These are phyloP conservation scores for Ectemnius cavifrons DNA, from an alignment of 2,888 invertebrate genomes.

Conservation along the genomic window DNA sequence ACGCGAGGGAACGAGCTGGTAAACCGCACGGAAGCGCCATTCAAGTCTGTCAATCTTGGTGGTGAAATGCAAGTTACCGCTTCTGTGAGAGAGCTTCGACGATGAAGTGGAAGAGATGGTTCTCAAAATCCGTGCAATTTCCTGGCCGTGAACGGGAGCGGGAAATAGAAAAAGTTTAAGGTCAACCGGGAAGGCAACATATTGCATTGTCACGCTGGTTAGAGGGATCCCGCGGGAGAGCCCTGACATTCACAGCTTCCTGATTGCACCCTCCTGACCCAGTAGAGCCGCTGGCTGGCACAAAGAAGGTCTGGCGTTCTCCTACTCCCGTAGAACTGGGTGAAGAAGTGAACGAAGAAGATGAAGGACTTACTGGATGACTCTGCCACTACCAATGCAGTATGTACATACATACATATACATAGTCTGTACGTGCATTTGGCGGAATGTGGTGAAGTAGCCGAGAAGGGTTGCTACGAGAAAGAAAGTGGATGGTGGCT, in stretches of 20 bases:
- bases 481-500: constrained; percentile 42
- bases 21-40: too few relatives aligned
- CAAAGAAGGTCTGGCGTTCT: background rate
- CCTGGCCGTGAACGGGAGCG: background rate
- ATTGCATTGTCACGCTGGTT: background rate
- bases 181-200: background rate
- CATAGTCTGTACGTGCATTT: too few relatives aligned
- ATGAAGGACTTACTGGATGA: constrained; percentile 11
- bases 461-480: constrained; percentile 26
- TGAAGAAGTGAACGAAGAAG: constrained; percentile 34
- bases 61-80: too few relatives aligned
- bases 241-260: background rate
- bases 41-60: too few relatives aligned
- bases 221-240: background rate
- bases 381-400: too few relatives aligned
- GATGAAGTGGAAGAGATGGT: background rate
- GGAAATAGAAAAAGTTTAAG: constrained; percentile 9
- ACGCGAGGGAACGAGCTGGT: too few relatives aligned
- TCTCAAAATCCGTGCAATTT: background rate
- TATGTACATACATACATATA: too few relatives aligned
- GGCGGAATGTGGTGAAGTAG: too few relatives aligned
- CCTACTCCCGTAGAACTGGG: constrained; percentile 24
- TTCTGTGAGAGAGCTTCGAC: too few relatives aligned
- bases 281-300: constrained; percentile 2
- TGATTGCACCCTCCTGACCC: constrained; percentile 31